Conservation (phyloP, 2,797 vertebrate genomes). For the Hyperoplus immaculatus region DNA sequence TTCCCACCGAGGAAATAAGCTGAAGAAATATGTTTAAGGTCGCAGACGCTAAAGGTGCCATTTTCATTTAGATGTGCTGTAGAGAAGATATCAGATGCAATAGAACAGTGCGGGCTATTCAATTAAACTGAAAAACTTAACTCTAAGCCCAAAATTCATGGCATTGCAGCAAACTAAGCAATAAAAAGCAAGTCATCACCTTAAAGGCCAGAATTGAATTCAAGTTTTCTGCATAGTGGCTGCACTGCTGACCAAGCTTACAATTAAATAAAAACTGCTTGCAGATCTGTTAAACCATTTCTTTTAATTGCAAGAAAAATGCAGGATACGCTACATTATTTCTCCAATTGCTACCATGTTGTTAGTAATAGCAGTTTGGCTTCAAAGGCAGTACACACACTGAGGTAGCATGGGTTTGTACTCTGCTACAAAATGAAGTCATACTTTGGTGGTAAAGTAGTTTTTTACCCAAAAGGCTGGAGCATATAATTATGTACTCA, state of each 20-base stretch:
- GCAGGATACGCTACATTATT: not conserved
- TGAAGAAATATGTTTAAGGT: conserved; percentile 24
- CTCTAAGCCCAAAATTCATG: conserved; percentile 8
- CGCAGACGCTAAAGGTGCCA: conserved; percentile 2
- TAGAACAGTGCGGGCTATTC: not conserved
- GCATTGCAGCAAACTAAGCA: conserved; percentile 18
- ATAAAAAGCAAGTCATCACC: conserved; percentile 11
- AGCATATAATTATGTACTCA: not conserved
- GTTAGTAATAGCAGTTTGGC: conserved; percentile 2
- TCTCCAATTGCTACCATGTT: not conserved
- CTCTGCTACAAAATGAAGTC: not conserved
- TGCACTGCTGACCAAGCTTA: conserved; percentile 1
- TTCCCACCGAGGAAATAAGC: conserved; percentile 15
- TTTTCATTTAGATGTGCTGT: conserved; percentile 18
- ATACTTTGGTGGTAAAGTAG: conserved; percentile 5
- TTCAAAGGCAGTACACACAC: not conserved
- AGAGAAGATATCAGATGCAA: not conserved
- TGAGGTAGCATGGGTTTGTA: not conserved
- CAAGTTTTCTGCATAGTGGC: conserved; percentile 15
- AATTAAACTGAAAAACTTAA: not conserved
- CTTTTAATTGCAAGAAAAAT: conserved; percentile 27
- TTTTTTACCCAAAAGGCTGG: conserved; percentile 3
- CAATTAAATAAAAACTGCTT: not conserved
- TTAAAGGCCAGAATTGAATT: not conserved
- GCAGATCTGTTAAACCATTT: conserved; percentile 9